phyloP scores from a whole-genome alignment of 2,888 invertebrate species.

The Crepidodera aurea region DNA sequence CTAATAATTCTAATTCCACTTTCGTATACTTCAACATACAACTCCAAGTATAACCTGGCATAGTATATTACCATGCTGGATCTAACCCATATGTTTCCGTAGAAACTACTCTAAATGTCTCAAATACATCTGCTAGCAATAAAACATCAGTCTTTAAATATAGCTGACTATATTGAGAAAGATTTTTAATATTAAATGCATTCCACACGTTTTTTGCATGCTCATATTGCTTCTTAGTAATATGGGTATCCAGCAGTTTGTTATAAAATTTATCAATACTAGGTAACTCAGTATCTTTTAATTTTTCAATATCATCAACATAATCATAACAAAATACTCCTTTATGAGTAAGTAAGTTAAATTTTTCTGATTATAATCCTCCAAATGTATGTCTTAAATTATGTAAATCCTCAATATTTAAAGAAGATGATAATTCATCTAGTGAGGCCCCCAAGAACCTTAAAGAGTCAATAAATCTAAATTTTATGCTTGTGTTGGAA shows the following conservation, averaged over 20 bases:
- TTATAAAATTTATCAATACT: conserved; percentile 42
- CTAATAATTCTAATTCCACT: background rate
- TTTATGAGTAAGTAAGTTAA: background rate
- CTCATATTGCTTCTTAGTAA: conserved; percentile 45
- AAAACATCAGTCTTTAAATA: conserved; percentile 35
- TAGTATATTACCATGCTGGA: conserved; percentile 47
- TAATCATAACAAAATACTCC: conserved; percentile 44
- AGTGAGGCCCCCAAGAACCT: background rate
- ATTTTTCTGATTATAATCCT: no score
- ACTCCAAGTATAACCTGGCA: conserved; percentile 53
- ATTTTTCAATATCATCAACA: conserved; percentile 32
- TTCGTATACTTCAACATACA: conserved; percentile 34
- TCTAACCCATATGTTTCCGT: background rate
- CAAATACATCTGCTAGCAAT: background rate
- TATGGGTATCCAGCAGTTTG: conserved; percentile 36
- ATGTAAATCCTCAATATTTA: background rate
- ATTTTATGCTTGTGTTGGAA: background rate
- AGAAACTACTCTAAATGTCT: background rate
- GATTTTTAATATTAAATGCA: conserved; percentile 44
- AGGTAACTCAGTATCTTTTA: conserved; percentile 41
- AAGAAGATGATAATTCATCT: background rate
- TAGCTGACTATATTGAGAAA: conserved; percentile 50
- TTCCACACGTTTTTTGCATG: conserved; percentile 50
- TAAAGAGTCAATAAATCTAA: background rate
- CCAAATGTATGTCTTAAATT: no score